Percentiles rank a stretch among this genome's conserved stretches.
These are phyloP conservation scores for Clarias magur DNA, from an alignment of 2,113 vertebrate genomes.

Conservation along the genomic window DNA sequence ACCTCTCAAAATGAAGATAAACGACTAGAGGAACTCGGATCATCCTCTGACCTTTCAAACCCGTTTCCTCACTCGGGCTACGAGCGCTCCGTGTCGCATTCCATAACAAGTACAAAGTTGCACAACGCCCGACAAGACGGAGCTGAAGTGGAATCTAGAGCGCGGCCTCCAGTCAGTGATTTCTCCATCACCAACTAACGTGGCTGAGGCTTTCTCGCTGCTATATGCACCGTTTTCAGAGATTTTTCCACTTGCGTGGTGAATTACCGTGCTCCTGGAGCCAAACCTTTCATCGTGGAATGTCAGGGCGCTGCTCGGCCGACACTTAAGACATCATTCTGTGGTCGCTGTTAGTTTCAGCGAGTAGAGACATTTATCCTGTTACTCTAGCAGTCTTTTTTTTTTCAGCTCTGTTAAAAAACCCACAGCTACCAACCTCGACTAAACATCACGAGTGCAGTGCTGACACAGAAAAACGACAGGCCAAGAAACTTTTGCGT, in stretches of 20 bases:
- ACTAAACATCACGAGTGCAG: conserved; percentile 20
- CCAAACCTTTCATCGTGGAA: conserved; percentile 43
- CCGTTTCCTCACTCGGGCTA: not conserved
- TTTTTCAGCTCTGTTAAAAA: conserved; percentile 24
- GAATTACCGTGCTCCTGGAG: conserved; percentile 13
- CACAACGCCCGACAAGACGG: conserved; percentile 4
- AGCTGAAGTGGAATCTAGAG: conserved; percentile 5
- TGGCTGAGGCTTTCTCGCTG: not conserved
- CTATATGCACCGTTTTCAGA: not conserved
- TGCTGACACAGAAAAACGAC: conserved; percentile 7
- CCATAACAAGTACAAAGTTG: conserved; percentile 47
- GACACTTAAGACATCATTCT: conserved; percentile 35
- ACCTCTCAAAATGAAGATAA: conserved; percentile 9
- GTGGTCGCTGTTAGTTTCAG: conserved; percentile 26
- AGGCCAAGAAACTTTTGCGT: conserved; percentile 4
- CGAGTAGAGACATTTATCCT: conserved; percentile 28
- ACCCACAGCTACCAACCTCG: conserved; percentile 22
- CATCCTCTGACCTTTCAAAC: conserved; percentile 47
- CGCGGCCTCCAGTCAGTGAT: not conserved
- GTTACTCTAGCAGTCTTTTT: conserved; percentile 1
- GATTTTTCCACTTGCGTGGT: conserved; percentile 36
- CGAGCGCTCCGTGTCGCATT: conserved; percentile 37
- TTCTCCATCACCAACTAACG: conserved; percentile 28
- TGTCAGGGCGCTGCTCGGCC: not conserved
- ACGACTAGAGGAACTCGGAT: conserved; percentile 36